A percentile compares a stretch with the other conserved stretches of the same genome.
phyloP scores from a whole-genome alignment of 2,888 invertebrate species.

The Sycophila texana region DNA sequence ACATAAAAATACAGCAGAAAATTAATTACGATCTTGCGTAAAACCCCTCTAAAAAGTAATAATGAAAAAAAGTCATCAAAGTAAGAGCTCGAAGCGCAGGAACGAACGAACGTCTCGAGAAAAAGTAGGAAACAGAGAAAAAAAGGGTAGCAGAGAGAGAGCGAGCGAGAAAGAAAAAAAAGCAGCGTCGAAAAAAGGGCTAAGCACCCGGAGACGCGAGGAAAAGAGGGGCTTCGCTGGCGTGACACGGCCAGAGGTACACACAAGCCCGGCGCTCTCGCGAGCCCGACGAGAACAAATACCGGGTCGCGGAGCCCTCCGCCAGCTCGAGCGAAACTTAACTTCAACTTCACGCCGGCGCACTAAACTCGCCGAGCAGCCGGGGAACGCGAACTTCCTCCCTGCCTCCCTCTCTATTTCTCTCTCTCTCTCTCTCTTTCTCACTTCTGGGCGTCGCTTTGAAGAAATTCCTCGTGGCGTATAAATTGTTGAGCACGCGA shows the following conservation, averaged over 20 bases:
- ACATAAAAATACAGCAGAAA: no score
- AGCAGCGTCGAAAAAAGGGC: neutral
- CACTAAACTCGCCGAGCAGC: no score
- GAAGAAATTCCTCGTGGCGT: conserved; percentile 20
- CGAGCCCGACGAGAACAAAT: no score
- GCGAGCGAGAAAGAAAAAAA: neutral
- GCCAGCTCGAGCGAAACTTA: neutral
- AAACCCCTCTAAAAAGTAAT: no score
- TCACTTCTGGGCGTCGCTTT: neutral
- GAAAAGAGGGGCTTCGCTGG: neutral
- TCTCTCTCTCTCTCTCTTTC: neutral
- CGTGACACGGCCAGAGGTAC: neutral
- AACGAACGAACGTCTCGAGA: no score
- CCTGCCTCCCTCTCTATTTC: neutral
- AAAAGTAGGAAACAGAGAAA: neutral
- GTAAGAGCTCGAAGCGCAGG: no score
- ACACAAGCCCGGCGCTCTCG: no score
- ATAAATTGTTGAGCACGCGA: conserved; percentile 19
- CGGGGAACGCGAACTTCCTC: no score
- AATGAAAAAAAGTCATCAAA: no score
- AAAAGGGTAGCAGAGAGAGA: neutral
- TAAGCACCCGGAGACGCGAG: neutral
- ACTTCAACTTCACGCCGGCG: conserved; percentile 13
- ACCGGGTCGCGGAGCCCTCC: no score
- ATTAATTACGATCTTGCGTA: no score